phyloP scores from a whole-genome alignment of 1,140 invertebrate genomes.

The Drosophila sturtevanti region DNA sequence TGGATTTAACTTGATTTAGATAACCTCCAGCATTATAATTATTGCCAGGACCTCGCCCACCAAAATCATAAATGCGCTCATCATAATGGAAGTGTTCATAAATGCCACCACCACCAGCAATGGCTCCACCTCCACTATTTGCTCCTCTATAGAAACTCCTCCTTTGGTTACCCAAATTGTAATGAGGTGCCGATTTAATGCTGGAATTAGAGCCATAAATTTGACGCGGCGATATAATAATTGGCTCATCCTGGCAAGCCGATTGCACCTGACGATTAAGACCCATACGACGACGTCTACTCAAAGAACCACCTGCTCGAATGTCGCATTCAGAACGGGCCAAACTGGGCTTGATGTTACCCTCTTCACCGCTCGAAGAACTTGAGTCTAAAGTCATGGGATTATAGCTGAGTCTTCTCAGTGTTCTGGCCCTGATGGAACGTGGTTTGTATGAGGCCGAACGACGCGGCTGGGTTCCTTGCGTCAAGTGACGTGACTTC shows the following conservation, averaged over 20 bases:
- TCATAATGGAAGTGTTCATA: conserved; percentile 76
- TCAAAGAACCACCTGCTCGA: conserved; percentile 61
- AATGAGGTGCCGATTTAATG: conserved; percentile 83
- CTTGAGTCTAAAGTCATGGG: conserved; percentile 83
- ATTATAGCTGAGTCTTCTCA: conserved; percentile 84
- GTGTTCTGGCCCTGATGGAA: conserved; percentile 83
- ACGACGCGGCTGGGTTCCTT: conserved; percentile 43
- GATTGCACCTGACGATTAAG: conserved; percentile 68
- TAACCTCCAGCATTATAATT: conserved; percentile 52
- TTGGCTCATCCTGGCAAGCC: conserved; percentile 64
- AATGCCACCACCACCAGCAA: conserved; percentile 16
- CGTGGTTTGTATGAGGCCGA: conserved; percentile 76
- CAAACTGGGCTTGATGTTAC: conserved; percentile 66
- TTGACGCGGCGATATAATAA: conserved; percentile 63
- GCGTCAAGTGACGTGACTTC: not conserved
- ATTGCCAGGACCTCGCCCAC: conserved; percentile 76
- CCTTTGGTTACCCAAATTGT: conserved; percentile 68
- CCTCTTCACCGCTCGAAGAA: conserved; percentile 76
- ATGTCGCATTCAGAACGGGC: conserved; percentile 83
- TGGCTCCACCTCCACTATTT: not conserved
- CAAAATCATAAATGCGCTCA: conserved; percentile 80
- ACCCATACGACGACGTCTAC: conserved; percentile 62
- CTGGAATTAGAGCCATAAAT: conserved; percentile 83
- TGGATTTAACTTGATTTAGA: conserved; percentile 44
- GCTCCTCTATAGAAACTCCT: conserved; percentile 55